A percentile compares a stretch with the other conserved stretches of the same genome.
These are phyloP conservation scores for Sinosuthora webbiana DNA, from an alignment of 2,113 vertebrate species.

Conservation along the genomic window DNA sequence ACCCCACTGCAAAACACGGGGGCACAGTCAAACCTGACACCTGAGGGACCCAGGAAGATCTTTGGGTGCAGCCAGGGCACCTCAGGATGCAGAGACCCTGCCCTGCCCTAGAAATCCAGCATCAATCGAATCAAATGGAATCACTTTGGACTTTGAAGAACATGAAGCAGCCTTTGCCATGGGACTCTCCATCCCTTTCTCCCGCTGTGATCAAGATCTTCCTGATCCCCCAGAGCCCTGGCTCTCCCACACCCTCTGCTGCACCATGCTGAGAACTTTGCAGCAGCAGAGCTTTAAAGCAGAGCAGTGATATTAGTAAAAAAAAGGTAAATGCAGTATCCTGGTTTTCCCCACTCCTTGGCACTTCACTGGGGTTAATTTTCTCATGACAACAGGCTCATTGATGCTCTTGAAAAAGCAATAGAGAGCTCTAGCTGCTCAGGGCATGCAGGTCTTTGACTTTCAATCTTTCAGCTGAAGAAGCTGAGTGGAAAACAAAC, in stretches of 20 bases:
- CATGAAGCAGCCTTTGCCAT: background rate
- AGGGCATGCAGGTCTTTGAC: background rate
- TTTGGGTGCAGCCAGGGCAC: background rate
- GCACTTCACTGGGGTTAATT: background rate
- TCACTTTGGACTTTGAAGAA: background rate
- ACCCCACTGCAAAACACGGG: conserved; percentile 77
- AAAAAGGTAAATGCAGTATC: background rate
- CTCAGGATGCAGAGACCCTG: background rate
- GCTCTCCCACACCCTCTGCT: background rate
- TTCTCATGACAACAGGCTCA: conserved; percentile 22
- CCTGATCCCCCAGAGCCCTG: background rate
- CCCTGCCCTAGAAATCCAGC: background rate
- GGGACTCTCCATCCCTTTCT: background rate
- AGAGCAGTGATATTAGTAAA: background rate
- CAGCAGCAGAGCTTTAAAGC: background rate
- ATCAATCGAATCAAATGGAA: background rate
- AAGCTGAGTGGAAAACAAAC: background rate
- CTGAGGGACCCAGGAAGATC: background rate
- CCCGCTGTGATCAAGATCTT: fast-evolving
- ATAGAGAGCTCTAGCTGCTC: background rate
- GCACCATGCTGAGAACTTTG: background rate
- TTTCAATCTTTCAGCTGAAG: conserved; percentile 5
- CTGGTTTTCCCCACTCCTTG: background rate
- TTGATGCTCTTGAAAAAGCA: background rate
- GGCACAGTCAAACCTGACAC: background rate